Evolutionary conservation across 2,797 vertebrate genomes (phyloP).

Genomic region (Dendrocincla fuliginosa): DNA sequence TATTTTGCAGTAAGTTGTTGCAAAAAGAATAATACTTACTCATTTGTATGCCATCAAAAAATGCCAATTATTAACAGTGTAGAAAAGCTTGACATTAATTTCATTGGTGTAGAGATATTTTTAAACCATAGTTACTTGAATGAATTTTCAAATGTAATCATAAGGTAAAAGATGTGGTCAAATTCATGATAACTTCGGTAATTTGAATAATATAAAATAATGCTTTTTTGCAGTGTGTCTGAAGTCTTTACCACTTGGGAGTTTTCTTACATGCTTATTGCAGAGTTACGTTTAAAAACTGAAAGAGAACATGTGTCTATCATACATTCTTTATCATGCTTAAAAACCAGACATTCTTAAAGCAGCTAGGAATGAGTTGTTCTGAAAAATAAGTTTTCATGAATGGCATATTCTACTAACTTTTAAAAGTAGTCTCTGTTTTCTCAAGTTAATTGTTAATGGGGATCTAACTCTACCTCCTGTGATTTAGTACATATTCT

Average conservation of each 20-base stretch:
- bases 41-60: constrained; percentile 34
- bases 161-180: constrained; percentile 10
- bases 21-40: constrained; percentile 30
- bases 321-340: not conserved
- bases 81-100: constrained; percentile 5
- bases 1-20: constrained; percentile 45
- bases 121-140: not conserved
- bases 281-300: not conserved
- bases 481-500: constrained; percentile 50
- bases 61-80: constrained; percentile 24
- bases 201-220: constrained; percentile 20
- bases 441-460: constrained; percentile 43
- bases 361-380: not conserved
- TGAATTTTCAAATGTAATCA: not conserved
- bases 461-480: constrained; percentile 56
- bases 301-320: not conserved
- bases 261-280: not conserved
- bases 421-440: constrained; percentile 33
- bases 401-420: constrained; percentile 4
- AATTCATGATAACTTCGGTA: not conserved
- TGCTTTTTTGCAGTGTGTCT: constrained; percentile 32
- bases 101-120: not conserved
- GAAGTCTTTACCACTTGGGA: constrained; percentile 13
- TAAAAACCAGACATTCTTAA: not conserved
- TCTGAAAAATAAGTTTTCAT: not conserved